Evolutionary conservation across 2,797 vertebrate genomes (phyloP).

Genomic region (Malacoraja senta): DNA sequence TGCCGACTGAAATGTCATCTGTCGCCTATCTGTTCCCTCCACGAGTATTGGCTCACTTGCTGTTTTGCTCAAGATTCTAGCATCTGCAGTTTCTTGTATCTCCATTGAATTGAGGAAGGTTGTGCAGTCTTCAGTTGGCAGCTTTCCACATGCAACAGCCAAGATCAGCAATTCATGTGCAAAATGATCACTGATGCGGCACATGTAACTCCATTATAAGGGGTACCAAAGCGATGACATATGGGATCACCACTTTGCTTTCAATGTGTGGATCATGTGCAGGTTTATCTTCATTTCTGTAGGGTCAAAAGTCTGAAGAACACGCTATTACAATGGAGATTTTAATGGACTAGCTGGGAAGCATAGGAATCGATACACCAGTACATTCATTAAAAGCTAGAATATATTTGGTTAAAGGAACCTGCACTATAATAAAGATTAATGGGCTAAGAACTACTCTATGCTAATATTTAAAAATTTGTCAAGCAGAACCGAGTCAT

Average conservation of each 20-base stretch:
- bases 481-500: slow-evolving; percentile 14
- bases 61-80: too few relatives aligned
- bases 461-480: slow-evolving; percentile 29
- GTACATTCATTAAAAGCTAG: slow-evolving; percentile 6
- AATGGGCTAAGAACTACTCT: slow-evolving; percentile 9
- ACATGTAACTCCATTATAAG: not conserved
- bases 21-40: too few relatives aligned
- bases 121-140: not conserved
- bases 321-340: not conserved
- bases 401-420: slow-evolving; percentile 25
- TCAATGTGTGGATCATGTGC: not conserved
- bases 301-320: not conserved
- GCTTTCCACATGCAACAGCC: not conserved
- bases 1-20: too few relatives aligned
- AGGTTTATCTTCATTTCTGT: not conserved
- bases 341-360: slow-evolving; percentile 23
- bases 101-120: not conserved
- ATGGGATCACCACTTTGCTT: not conserved
- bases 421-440: slow-evolving; percentile 22
- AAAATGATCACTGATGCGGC: not conserved
- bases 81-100: too few relatives aligned
- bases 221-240: not conserved
- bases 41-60: too few relatives aligned
- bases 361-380: slow-evolving; percentile 1
- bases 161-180: slow-evolving; percentile 18